Evolutionary conservation across 2,797 vertebrate species (phyloP), one percentile per base, ranked within the genome.

Genomic region (Takifugu rubripes): DNA sequence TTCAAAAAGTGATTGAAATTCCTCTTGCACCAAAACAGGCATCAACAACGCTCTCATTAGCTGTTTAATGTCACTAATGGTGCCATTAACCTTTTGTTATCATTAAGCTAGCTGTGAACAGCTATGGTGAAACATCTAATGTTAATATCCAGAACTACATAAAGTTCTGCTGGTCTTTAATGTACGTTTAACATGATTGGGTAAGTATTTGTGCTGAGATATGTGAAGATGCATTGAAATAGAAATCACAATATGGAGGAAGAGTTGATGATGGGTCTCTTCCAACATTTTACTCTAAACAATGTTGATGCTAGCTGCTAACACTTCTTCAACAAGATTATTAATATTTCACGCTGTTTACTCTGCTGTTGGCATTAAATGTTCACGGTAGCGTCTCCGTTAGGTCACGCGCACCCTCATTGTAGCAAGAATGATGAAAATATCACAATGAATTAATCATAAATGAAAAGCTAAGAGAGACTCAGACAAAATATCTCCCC

Each of bases 341-440:
- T 79, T 59, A 68, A 81, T 79, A 72, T 76, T 66, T 78, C 21
- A 81, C 7, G 2, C n/a, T 62, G 61, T 70, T 79, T 77, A 70
- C 60, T 61, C 67, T 25, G 26, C 27, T 49, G 50, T 44, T 78
- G 51, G 54, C 55, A 54, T 65, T 59, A 56, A 82, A 66, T 5
- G 5, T 10, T 45, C 50, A 55, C 29, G 45, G 48, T 14, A 17
- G 51, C 59, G 46, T 31, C 15, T 56, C 12, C 55, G 27, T 53
- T 49, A 56, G 40, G 49, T 49, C 31, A 7, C 15, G 33, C 59
- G 40, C n/a, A 40, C 49, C 3, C 25, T 49, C 49, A 57, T 59
- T 25, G 27, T 11, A 59, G 56, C 25, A 61, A 64, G 3, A 66
- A 75, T 27, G 46, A 54, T 33, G 45, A 6, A 66, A 62, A 54